These are phyloP conservation scores for Polyodon spathula DNA, from an alignment of 2,113 vertebrate species.

Conservation along the genomic window DNA sequence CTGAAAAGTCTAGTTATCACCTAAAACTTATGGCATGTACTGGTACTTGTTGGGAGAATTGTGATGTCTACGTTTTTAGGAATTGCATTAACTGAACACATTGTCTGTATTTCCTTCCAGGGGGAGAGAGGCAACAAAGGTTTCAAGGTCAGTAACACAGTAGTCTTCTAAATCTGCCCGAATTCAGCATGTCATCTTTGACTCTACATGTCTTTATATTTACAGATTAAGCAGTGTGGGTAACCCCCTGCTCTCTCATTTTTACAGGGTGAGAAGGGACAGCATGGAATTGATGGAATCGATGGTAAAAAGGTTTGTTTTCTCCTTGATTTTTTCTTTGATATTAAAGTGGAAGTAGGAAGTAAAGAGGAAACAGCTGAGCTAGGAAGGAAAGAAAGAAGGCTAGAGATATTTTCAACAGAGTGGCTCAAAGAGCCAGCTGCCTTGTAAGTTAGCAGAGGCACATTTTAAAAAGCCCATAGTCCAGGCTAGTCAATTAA, in stretches of 20 bases:
- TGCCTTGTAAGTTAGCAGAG: too few species aligned
- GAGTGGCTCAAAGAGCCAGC: too few species aligned
- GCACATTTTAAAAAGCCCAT: too few species aligned
- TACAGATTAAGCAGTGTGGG: background rate
- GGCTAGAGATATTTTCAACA: too few species aligned
- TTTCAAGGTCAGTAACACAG: conserved; percentile 70
- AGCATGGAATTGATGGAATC: conserved; percentile 66
- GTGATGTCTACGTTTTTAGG: too few species aligned
- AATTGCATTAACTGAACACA: background rate
- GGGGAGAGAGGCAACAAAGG: conserved; percentile 86
- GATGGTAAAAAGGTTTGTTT: conserved; percentile 83
- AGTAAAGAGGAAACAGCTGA: too few species aligned
- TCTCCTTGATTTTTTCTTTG: too few species aligned
- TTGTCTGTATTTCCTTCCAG: conserved; percentile 45
- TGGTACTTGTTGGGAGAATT: too few species aligned
- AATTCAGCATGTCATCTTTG: background rate
- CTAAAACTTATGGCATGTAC: background rate
- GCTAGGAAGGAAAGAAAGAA: too few species aligned
- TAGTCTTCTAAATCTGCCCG: background rate
- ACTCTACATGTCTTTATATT: background rate
- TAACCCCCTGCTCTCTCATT: background rate
- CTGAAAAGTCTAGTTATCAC: background rate
- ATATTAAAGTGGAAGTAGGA: too few species aligned
- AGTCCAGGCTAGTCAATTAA: too few species aligned
- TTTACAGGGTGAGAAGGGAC: conserved; percentile 84